Evolutionary conservation across 2,797 vertebrate species (phyloP).

Genomic region (Remorina albescens): DNA sequence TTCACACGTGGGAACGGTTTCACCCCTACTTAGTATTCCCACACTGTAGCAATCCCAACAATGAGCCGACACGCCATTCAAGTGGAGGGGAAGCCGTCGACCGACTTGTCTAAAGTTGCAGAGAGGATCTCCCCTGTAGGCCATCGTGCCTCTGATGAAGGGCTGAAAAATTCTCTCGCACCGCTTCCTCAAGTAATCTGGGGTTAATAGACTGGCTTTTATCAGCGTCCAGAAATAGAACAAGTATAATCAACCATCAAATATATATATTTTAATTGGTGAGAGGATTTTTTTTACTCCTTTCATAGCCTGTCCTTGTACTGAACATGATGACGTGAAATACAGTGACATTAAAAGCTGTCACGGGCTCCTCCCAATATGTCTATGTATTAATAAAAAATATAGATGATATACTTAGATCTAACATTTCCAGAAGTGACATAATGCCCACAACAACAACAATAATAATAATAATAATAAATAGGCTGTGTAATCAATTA

Average conservation of each 20-base stretch:
- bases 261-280: constrained; percentile 40
- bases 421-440: neutral
- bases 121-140: constrained; percentile 70
- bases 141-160: constrained; percentile 48
- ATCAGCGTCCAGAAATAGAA: constrained; percentile 45
- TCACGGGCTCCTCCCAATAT: neutral
- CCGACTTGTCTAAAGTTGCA: constrained; percentile 74
- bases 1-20: constrained; percentile 83
- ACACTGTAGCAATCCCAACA: constrained; percentile 79
- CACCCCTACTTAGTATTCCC: constrained; percentile 81
- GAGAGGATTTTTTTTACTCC: neutral
- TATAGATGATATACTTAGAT: neutral
- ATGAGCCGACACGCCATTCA: constrained; percentile 81
- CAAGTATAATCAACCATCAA: constrained; percentile 37
- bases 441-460: constrained; percentile 4
- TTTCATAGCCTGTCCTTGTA: neutral
- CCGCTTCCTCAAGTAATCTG: constrained; percentile 36
- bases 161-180: constrained; percentile 32
- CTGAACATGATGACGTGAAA: constrained; percentile 12
- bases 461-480: constrained; percentile 19
- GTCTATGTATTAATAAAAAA: neutral
- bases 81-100: constrained; percentile 66
- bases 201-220: constrained; percentile 56
- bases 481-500: neutral
- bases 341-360: constrained; percentile 7